Conservation (phyloP, 1,140 invertebrate genomes). For the Macrobrachium nipponense region DNA sequence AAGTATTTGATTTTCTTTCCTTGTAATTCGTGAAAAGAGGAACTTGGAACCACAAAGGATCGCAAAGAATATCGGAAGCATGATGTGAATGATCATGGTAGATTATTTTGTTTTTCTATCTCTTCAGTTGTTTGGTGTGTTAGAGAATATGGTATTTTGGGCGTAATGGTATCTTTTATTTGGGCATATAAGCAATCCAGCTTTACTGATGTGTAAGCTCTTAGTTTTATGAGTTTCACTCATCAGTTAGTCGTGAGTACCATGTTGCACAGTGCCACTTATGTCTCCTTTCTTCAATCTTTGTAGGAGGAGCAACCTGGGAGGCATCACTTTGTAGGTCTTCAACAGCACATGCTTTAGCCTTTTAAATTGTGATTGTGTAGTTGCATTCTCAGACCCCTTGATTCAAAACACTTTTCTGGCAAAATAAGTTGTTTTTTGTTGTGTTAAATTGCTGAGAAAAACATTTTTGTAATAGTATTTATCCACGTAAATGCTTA, state of each 20-base stretch:
- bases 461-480: background rate
- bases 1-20: too few relatives aligned
- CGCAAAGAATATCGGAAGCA: too few relatives aligned
- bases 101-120: too few relatives aligned
- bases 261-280: constrained; percentile 1
- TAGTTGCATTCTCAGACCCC: background rate
- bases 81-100: too few relatives aligned
- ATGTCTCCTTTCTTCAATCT: constrained; percentile 28
- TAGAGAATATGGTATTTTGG: too few relatives aligned
- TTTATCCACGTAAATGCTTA: background rate
- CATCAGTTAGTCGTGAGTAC: background rate
- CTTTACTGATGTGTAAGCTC: too few relatives aligned
- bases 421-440: background rate
- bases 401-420: background rate
- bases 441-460: background rate
- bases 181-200: too few relatives aligned
- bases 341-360: constrained; percentile 9
- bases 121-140: too few relatives aligned
- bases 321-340: constrained; percentile 62
- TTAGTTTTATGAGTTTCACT: too few relatives aligned
- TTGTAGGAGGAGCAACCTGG: constrained; percentile 59
- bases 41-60: too few relatives aligned
- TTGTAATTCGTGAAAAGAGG: too few relatives aligned
- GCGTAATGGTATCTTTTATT: too few relatives aligned
- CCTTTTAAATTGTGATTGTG: background rate